Percentiles rank a stretch among this genome's conserved stretches.
phyloP scores from a whole-genome alignment of 2,113 vertebrate species.

The Ploceus nigricollis region DNA sequence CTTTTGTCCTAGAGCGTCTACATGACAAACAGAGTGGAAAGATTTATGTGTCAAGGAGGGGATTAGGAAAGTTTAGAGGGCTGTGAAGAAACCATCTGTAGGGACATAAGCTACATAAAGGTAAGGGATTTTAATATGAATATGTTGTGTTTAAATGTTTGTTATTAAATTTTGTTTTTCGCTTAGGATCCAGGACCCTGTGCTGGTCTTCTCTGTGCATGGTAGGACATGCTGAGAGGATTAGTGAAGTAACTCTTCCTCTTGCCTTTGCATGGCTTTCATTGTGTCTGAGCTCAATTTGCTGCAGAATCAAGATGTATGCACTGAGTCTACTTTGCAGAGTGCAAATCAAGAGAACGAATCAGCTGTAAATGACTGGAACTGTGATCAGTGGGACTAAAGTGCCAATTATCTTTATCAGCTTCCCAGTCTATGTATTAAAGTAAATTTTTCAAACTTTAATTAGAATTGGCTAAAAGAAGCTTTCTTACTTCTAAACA shows the following conservation, averaged over 20 bases:
- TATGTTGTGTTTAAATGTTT: background rate
- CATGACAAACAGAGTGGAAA: slow-evolving; percentile 27
- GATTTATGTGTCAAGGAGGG: background rate
- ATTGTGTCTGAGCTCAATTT: background rate
- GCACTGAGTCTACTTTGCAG: background rate
- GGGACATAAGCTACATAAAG: background rate
- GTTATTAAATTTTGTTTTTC: background rate
- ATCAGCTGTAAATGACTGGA: background rate
- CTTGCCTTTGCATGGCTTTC: background rate
- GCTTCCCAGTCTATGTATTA: background rate
- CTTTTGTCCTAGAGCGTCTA: slow-evolving; percentile 10
- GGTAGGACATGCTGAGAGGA: background rate
- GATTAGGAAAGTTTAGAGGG: slow-evolving; percentile 11
- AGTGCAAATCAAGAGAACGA: background rate
- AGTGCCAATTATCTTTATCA: background rate
- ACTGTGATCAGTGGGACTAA: background rate
- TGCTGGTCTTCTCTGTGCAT: background rate
- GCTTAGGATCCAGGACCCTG: background rate
- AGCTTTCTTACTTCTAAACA: background rate
- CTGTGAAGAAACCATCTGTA: slow-evolving; percentile 2
- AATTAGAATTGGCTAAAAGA: background rate
- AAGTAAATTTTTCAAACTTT: background rate
- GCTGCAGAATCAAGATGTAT: background rate
- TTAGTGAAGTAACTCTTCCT: background rate
- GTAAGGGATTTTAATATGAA: background rate